These are phyloP conservation scores for Dione juno DNA, from an alignment of 2,888 invertebrate species.

Conservation along the genomic window DNA sequence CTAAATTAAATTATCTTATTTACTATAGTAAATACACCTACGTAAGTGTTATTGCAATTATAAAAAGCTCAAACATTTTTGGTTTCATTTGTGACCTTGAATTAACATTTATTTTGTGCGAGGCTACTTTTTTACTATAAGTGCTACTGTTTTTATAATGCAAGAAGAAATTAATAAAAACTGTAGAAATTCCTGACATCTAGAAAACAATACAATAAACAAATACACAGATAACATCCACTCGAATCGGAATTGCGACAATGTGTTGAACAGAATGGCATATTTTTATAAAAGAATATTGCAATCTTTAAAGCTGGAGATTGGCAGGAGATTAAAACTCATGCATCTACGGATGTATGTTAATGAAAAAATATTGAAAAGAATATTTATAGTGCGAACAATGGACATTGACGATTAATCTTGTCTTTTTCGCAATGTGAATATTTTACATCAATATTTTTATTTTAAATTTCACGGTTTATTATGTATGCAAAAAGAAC, in stretches of 20 bases:
- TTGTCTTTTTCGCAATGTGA: no score
- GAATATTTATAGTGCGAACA: no score
- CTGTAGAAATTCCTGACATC: no score
- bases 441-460: no score
- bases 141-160: no score
- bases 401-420: background rate
- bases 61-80: background rate
- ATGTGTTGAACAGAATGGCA: background rate
- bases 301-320: constrained; percentile 1
- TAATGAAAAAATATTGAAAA: background rate
- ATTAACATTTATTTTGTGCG: no score
- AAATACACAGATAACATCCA: no score
- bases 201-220: no score
- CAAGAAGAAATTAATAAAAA: no score
- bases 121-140: no score
- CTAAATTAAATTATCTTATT: background rate
- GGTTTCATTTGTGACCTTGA: background rate
- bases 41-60: background rate
- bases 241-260: background rate
- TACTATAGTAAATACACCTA: background rate
- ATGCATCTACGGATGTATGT: constrained; percentile 1
- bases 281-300: constrained; percentile 14
- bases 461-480: no score
- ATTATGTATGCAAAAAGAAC: no score
- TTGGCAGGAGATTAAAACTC: constrained; percentile 20